Percentiles rank a stretch among this genome's conserved stretches.
phyloP scores from a whole-genome alignment of 2,113 vertebrate species.

The Rousettus leschenaultii region DNA sequence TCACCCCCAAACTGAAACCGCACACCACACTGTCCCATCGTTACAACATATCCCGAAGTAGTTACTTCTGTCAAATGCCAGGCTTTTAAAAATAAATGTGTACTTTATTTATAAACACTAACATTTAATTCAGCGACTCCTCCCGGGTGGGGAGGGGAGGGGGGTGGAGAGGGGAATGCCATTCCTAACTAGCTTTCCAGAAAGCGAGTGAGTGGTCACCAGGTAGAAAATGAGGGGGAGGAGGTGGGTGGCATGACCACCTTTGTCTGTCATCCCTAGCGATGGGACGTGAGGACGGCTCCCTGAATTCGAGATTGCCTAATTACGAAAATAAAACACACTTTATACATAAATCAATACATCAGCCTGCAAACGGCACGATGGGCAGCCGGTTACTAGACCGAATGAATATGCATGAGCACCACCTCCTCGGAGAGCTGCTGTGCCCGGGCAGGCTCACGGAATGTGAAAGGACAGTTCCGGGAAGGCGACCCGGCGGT shows the following conservation, averaged over 20 bases:
- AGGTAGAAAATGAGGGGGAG: background rate
- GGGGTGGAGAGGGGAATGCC: rapidly evolving
- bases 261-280: conserved; percentile 43
- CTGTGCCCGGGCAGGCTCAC: background rate
- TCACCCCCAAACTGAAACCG: conserved; percentile 10
- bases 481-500: background rate
- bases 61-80: background rate
- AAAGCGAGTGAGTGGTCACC: background rate
- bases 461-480: background rate
- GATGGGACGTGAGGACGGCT: background rate
- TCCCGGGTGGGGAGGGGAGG: background rate
- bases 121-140: background rate
- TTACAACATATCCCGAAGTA: background rate
- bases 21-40: background rate
- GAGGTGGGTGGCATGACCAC: background rate
- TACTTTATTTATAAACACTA: background rate
- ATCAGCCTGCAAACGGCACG: conserved; percentile 7
- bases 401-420: conserved; percentile 27
- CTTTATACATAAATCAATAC: background rate
- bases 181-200: background rate
- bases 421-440: conserved; percentile 38
- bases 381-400: background rate
- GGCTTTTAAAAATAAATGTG: background rate
- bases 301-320: background rate
- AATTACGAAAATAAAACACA: conserved; percentile 36